Evolutionary conservation across 2,797 vertebrate genomes (phyloP).

Genomic region (Buceros bicornis): DNA sequence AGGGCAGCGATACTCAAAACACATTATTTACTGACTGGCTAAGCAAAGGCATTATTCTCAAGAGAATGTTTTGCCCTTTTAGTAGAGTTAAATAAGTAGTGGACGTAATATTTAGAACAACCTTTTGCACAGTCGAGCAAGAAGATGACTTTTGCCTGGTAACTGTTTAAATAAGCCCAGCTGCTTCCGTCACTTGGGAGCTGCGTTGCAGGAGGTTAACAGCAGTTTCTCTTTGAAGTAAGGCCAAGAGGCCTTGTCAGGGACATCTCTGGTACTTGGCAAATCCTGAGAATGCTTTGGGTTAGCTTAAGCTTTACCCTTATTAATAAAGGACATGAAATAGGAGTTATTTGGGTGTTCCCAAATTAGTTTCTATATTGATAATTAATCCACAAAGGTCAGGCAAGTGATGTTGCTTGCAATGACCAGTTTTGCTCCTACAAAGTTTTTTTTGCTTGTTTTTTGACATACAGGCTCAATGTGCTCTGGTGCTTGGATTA

Average conservation of each 20-base stretch:
- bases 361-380: not conserved
- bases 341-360: not conserved
- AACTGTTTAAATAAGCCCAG: constrained; percentile 13
- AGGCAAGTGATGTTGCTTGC: not conserved
- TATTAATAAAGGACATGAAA: not conserved
- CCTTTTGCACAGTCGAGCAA: not conserved
- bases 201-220: not conserved
- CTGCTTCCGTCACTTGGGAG: not conserved
- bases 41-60: constrained; percentile 17
- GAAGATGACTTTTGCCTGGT: not conserved
- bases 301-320: not conserved
- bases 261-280: not conserved
- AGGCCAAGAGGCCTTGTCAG: not conserved
- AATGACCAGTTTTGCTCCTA: not conserved
- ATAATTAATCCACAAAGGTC: not conserved
- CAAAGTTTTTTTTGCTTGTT: not conserved
- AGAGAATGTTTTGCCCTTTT: constrained; percentile 9
- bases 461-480: not conserved
- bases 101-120: constrained; percentile 38
- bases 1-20: not conserved
- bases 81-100: not conserved
- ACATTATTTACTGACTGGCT: not conserved
- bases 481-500: not conserved
- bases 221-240: not conserved
- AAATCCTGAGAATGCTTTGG: not conserved